phyloP scores from a whole-genome alignment of 2,113 vertebrate species.

The human region GRCh38 chr2:176136001-176136500 shows the following conservation, averaged over 20 bases:
- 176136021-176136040: neutral
- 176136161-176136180: neutral
- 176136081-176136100: neutral
- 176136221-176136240: neutral
- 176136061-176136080: neutral
- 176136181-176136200: neutral
- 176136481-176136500: constrained; percentile 96
- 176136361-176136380: constrained; percentile 12
- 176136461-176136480: constrained; percentile 99
- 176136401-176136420: constrained; percentile 92
- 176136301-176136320: neutral
- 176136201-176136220: constrained; percentile 28
- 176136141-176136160: neutral
- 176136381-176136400: constrained; percentile 89
- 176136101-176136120: neutral
- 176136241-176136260: neutral
- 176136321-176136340: neutral
- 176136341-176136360: neutral
- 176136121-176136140: neutral
- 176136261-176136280: neutral
- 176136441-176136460: constrained; percentile 99
- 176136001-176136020: neutral
- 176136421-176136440: constrained; percentile 99
- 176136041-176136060: neutral
- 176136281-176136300: neutral